Conservation (phyloP, 2,113 vertebrate genomes). For the Hypanus sabinus region DNA sequence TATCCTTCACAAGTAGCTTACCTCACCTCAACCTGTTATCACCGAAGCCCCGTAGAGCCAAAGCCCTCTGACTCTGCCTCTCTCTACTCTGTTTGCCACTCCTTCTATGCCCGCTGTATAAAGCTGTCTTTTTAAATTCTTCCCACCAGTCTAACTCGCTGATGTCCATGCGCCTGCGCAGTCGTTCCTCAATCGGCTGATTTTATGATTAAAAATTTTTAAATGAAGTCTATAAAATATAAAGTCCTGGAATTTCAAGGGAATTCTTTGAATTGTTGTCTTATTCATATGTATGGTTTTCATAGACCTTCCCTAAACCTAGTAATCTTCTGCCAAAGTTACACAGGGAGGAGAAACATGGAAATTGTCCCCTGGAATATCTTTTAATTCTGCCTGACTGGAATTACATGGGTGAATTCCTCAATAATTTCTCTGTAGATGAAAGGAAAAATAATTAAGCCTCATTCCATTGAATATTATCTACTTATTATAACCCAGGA, state of each 20-base stretch:
- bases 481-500: background rate
- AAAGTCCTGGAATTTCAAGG: background rate
- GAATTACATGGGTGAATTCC: background rate
- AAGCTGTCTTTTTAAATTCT: too few relatives aligned
- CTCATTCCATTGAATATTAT: background rate
- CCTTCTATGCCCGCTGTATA: too few relatives aligned
- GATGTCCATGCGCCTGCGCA: too few relatives aligned
- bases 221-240: background rate
- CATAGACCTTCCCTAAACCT: background rate
- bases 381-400: background rate
- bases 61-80: too few relatives aligned
- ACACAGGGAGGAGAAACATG: background rate
- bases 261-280: background rate
- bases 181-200: too few relatives aligned
- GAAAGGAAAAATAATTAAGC: background rate
- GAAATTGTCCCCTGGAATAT: background rate
- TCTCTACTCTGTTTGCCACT: too few relatives aligned
- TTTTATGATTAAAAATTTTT: too few relatives aligned
- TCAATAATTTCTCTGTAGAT: background rate
- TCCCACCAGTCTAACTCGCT: too few relatives aligned
- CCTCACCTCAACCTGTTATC: too few relatives aligned
- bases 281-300: background rate
- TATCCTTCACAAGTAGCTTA: too few relatives aligned
- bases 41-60: too few relatives aligned
- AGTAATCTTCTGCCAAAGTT: conserved; percentile 38